phyloP scores from a whole-genome alignment of 2,797 vertebrate species.

The Lutjanus argentimaculatus region DNA sequence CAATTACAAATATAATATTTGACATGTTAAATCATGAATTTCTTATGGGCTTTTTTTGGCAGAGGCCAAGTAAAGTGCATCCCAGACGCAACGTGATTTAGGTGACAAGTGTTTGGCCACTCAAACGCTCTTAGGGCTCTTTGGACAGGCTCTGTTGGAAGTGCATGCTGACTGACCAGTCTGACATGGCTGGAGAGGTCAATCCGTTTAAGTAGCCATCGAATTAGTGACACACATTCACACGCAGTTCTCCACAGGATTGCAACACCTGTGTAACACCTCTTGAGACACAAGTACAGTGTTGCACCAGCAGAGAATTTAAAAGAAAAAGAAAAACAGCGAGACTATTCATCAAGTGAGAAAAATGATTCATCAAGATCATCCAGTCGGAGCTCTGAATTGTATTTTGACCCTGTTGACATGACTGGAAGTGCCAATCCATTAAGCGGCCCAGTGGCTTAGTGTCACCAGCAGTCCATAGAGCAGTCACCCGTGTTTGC shows the following conservation, averaged over 20 bases:
- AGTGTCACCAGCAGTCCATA: slow-evolving; percentile 22
- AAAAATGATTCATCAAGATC: neutral
- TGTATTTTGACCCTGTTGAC: slow-evolving; percentile 18
- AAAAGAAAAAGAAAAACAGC: neutral
- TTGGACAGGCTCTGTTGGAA: slow-evolving; percentile 33
- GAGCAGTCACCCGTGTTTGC: neutral
- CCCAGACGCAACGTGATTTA: slow-evolving; percentile 8
- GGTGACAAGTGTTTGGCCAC: slow-evolving; percentile 7
- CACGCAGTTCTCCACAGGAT: neutral
- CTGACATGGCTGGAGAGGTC: slow-evolving; percentile 63
- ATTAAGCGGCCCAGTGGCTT: slow-evolving; percentile 52
- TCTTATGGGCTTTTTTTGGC: neutral
- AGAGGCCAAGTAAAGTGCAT: neutral
- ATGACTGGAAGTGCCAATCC: slow-evolving; percentile 38
- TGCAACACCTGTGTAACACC: slow-evolving; percentile 3
- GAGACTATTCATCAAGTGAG: rapidly evolving
- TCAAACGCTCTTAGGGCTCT: slow-evolving; percentile 18
- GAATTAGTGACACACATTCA: slow-evolving; percentile 32
- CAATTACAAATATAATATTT: neutral
- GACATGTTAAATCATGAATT: neutral
- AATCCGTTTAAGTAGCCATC: slow-evolving; percentile 70
- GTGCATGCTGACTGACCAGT: slow-evolving; percentile 38
- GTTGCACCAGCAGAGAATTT: neutral
- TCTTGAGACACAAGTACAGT: too few species aligned
- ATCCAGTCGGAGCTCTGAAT: slow-evolving; percentile 1